Evolutionary conservation across 2,113 vertebrate species (phyloP), one percentile per base, ranked within the genome.

Genomic region (Neotoma lepida): DNA sequence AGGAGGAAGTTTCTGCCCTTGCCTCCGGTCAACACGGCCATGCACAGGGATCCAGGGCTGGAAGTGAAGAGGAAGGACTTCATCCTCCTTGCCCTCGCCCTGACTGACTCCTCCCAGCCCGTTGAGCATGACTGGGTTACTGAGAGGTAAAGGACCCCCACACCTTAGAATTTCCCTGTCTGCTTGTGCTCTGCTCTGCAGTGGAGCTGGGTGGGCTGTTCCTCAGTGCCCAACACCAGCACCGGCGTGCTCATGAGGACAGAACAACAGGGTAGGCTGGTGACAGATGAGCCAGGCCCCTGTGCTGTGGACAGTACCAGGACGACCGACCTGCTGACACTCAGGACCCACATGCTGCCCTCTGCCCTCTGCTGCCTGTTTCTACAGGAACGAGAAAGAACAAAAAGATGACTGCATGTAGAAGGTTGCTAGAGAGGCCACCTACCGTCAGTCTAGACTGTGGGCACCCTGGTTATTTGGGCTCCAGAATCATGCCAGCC

Each of bases 391-490:
- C 20, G 86, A 46, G n/a, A 76, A 78, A 58, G 87, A 77, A 73
- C 68, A 26, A 24, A 39, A 41, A 17, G 35, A 46, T 68, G 49
- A 20, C 44, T 63, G 82, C 0, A 2, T 89, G 20, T 1, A 28
- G 64, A 6, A 5, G 2, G 41, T 14, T 28, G 46, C 77, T 58
- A 0, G 71, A 22, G n/a, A 46, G 78, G 35, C 5, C 46, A 58
- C 3, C 14, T 0, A 1, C 3, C 0, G 1, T 68, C 17, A 12
- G 35, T 2, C 86, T 0, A 0, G 56, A 2, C 1, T 0, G 58
- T 20, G 8, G 9, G 6, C 49, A 46, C 78, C 2, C 14, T 9
- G 6, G 10, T 10, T 46, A 2, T 4, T 1, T 13, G 66, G 22
- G 17, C 68, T 54, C 20, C 1, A 6, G 70, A 44, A 12, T 56